Base-by-base conservation (phyloP, 2,113 vertebrate species). In the Gila orcuttii region DNA sequence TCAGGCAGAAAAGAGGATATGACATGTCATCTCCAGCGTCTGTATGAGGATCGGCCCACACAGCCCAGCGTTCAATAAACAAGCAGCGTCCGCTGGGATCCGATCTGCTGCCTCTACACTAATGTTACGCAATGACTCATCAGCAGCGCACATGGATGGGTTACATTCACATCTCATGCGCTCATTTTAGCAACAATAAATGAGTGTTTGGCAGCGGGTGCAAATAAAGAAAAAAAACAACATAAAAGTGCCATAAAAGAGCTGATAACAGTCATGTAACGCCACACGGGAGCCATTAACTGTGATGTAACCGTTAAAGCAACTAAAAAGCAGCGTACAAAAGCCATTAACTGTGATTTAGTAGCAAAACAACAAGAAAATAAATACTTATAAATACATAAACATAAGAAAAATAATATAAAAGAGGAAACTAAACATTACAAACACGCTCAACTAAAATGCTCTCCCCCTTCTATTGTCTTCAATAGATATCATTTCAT, bases 1-100 rank as follows among this genome's bases (percentile, higher is more conserved):
- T 93, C 91, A 92, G 90, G 92, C 91, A 89, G 91, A 93, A 94
- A 93, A 94, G 89, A 84, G 86, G 86, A 94, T 90, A 84, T 92
- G 93, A 93, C 92, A 94, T 86, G 86, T 90, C 91, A 59, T 87
- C 91, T 91, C 90, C 84, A 85, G 75, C 57, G 86, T 57, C 55
- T 57, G 19, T 57, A 57, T 57, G 55, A 57, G 55, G 55, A 57
- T 57, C 55, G 69, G 85, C 79, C 52, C 85, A 87, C 79, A 87
- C 82, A 64, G 80, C 83, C 75, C 76, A 75, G 79, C 68, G 74
- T 62, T 89, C 82, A 82, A 89, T 88, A 90, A 84, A 86, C 59
- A 88, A 88, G 47, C 83, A 82, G 52, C 23, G 33, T 85, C 86
- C 78, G 31, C 77, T 76, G 83, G 86, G 86, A 87, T 5, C 47